Percentiles rank a stretch among this genome's conserved stretches.
Evolutionary conservation across 1,140 invertebrate species (phyloP).

Genomic region (Caenorhabditis inopinata): DNA sequence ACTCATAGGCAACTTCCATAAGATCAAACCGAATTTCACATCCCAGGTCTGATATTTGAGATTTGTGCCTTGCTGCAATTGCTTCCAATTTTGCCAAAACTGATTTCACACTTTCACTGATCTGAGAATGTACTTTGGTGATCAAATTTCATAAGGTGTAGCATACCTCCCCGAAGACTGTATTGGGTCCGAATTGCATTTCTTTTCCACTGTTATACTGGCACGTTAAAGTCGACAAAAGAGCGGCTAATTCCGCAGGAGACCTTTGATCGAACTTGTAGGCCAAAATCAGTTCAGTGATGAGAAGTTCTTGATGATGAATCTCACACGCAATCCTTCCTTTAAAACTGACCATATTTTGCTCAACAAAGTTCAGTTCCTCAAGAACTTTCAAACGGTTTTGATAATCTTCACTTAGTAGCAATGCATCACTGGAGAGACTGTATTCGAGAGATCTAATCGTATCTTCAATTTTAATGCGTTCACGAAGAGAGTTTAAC

Average conservation of each 20-base stretch:
- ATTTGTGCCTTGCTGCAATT: slow-evolving; percentile 69
- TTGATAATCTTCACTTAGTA: slow-evolving; percentile 41
- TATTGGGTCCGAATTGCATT: slow-evolving; percentile 55
- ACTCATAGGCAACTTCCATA: slow-evolving; percentile 89
- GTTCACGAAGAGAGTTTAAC: not conserved
- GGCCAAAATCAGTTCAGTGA: slow-evolving; percentile 91
- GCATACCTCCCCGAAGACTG: slow-evolving; percentile 47
- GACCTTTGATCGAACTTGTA: slow-evolving; percentile 76
- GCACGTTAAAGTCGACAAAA: slow-evolving; percentile 61
- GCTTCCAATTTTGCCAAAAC: slow-evolving; percentile 67
- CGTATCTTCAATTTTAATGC: not conserved
- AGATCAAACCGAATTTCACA: slow-evolving; percentile 83
- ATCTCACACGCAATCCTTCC: slow-evolving; percentile 92
- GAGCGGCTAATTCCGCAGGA: slow-evolving; percentile 82
- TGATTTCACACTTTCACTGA: slow-evolving; percentile 69
- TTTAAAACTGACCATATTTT: slow-evolving; percentile 75
- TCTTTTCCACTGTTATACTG: slow-evolving; percentile 75
- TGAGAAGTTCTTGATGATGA: slow-evolving; percentile 83
- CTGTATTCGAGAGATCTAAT: not conserved
- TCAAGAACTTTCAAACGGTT: slow-evolving; percentile 40
- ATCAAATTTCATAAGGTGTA: not conserved
- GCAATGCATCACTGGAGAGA: slow-evolving; percentile 29
- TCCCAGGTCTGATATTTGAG: slow-evolving; percentile 31
- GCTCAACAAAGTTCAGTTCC: not conserved
- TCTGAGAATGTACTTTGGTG: slow-evolving; percentile 68